Evolutionary conservation across 92 coral and sea anemone genomes (phyloP).

Genomic region (Porites divaricata): DNA sequence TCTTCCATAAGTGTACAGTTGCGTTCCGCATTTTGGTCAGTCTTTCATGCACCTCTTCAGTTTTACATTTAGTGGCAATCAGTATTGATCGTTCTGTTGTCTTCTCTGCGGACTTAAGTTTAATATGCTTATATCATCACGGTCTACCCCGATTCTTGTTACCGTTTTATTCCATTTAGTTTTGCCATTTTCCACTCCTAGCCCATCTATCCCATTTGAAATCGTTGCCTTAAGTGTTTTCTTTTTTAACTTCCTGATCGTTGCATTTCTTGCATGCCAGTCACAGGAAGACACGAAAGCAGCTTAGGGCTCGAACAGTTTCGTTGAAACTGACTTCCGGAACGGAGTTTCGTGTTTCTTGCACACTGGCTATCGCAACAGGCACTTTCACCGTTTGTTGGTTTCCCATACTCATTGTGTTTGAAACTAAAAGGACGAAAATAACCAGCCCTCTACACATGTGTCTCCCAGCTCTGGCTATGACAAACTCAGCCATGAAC

Average conservation of each 20-base stretch:
- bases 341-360: conserved; percentile 28
- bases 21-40: conserved; percentile 2
- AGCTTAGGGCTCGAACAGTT: no score
- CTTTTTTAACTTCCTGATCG: no score
- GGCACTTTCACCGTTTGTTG: conserved; percentile 21
- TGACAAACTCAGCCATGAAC: conserved; percentile 30
- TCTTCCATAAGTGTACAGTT: not conserved
- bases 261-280: no score
- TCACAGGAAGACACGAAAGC: no score
- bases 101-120: no score
- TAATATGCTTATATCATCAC: no score
- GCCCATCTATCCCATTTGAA: no score
- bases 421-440: not conserved
- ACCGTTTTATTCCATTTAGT: no score
- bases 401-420: conserved; percentile 19
- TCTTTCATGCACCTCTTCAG: not conserved
- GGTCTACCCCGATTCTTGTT: no score
- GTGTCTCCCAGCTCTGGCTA: conserved; percentile 46
- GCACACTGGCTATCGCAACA: conserved; percentile 29
- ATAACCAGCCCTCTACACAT: conserved; percentile 22
- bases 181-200: no score
- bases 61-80: no score
- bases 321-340: conserved; percentile 13
- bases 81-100: not conserved
- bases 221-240: no score